Base-by-base conservation (phyloP, 2,888 invertebrate genomes). In the Orchesellides sinensis region DNA sequence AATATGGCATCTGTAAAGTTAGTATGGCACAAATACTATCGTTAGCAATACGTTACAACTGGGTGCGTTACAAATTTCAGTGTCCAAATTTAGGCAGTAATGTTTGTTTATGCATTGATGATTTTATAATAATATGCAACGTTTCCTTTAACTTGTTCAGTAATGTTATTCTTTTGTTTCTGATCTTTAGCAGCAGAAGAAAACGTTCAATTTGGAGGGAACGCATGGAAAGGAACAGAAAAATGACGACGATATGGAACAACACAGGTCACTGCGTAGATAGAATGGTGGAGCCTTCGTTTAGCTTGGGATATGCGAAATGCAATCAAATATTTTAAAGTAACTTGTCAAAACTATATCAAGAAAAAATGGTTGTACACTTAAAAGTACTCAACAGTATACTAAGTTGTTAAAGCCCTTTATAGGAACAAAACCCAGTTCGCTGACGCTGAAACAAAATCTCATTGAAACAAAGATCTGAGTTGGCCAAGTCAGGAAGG, bases 201-300 rank as follows among this genome's bases (percentile, higher is more conserved):
- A 83, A 83, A 17, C 65, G 80, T 8, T 10, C 40, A 14, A 5
- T n/a, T 8, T 77, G 69, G 68, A 49, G 84, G 86, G 86, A 45
- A 65, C 0, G 61, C 27, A 69, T 83, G 1, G 59, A 63, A 45
- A 35, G 54, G 4, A 27, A 59, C 6, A 68, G 69, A 45, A 47
- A 79, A 6, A 19, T 29, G 25, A 74, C 77, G 10, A 47, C 35
- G 10, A 79, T 86, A 21, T 86, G 86, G 86, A 65, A 83, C 29
- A 83, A 74, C 1, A 35, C 10, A 14, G 82, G 75, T 0, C 73
- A 82, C 61, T 86, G 86, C 25, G 12, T 84, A 10, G 73, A 82
- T 21, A 61, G 56, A 8, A 74, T 83, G 68, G 83, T 83, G 12
- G 86, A 86, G 29, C 86, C 86, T 0, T 61, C 73, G 0, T 63